These are phyloP conservation scores for Acanthoscelides obtectus DNA, from an alignment of 2,888 invertebrate genomes.

Conservation along the genomic window DNA sequence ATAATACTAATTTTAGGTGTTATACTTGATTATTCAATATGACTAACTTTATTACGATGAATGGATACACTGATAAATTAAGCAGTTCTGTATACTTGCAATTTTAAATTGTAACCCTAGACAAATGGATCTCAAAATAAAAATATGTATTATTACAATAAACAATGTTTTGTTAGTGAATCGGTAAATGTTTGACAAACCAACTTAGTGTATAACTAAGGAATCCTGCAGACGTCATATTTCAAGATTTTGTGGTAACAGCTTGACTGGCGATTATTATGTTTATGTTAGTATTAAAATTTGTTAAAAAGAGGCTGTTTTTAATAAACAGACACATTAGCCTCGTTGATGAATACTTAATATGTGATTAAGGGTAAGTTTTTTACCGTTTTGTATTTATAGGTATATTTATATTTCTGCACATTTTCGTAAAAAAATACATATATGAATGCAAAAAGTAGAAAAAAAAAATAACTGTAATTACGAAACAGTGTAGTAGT, in stretches of 20 bases:
- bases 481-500: background rate
- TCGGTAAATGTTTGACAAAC: too few relatives aligned
- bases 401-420: slow-evolving; percentile 29
- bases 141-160: too few relatives aligned
- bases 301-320: slow-evolving; percentile 1
- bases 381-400: slow-evolving; percentile 34
- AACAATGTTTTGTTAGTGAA: too few relatives aligned
- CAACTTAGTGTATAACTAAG: too few relatives aligned
- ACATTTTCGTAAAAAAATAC: background rate
- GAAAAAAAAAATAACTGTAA: slow-evolving; percentile 5
- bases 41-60: too few relatives aligned
- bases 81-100: too few relatives aligned
- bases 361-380: slow-evolving; percentile 36
- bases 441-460: slow-evolving; percentile 26
- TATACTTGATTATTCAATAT: too few relatives aligned
- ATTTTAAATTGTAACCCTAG: too few relatives aligned
- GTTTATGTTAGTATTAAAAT: slow-evolving; percentile 6
- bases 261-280: background rate
- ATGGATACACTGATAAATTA: too few relatives aligned
- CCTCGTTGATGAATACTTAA: slow-evolving; percentile 21
- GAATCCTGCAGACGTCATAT: background rate
- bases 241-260: background rate
- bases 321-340: slow-evolving; percentile 13
- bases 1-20: too few relatives aligned
- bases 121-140: too few relatives aligned